A percentile compares a stretch with the other conserved stretches of the same genome.
phyloP scores from a whole-genome alignment of 2,113 vertebrate genomes.

The Platichthys stellatus region DNA sequence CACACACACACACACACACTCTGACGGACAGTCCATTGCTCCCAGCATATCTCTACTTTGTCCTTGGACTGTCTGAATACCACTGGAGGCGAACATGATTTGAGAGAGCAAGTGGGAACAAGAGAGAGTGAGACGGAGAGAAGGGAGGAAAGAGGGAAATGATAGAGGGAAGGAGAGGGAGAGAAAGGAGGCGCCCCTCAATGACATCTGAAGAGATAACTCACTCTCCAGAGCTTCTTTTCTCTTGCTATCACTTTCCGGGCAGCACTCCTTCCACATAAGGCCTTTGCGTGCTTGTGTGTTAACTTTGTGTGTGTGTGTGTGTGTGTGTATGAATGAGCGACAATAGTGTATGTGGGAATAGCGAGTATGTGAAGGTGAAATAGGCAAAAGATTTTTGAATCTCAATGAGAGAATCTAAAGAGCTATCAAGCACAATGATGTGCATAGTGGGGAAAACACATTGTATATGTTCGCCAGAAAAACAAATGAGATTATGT shows the following conservation, averaged over 20 bases:
- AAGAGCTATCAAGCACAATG: slow-evolving; percentile 36
- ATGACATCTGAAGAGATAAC: slow-evolving; percentile 81
- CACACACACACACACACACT: slow-evolving; percentile 45
- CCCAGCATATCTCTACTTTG: slow-evolving; percentile 79
- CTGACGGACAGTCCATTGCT: slow-evolving; percentile 78
- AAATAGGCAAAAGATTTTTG: slow-evolving; percentile 53
- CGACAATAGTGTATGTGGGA: slow-evolving; percentile 57
- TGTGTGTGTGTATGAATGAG: slow-evolving; percentile 35
- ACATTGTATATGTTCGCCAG: slow-evolving; percentile 1
- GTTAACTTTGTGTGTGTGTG: slow-evolving; percentile 12
- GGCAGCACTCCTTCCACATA: slow-evolving; percentile 68
- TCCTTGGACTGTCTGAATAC: slow-evolving; percentile 83
- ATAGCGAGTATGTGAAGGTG: slow-evolving; percentile 53
- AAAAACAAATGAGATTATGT: slow-evolving; percentile 2
- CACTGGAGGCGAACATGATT: slow-evolving; percentile 79
- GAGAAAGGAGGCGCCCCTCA: slow-evolving; percentile 76
- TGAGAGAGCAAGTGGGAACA: slow-evolving; percentile 77
- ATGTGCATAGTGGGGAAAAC: slow-evolving; percentile 30
- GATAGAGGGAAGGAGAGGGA: slow-evolving; percentile 71
- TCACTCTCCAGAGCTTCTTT: slow-evolving; percentile 78
- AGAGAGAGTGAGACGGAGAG: slow-evolving; percentile 63
- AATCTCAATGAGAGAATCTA: slow-evolving; percentile 60
- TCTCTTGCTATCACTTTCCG: slow-evolving; percentile 80
- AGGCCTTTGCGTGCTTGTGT: slow-evolving; percentile 57
- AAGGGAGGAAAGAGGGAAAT: slow-evolving; percentile 65